Evolutionary conservation across 1,140 invertebrate species (phyloP), one percentile per base, ranked within the genome.

Genomic region (Trachymyrmex septentrionalis): DNA sequence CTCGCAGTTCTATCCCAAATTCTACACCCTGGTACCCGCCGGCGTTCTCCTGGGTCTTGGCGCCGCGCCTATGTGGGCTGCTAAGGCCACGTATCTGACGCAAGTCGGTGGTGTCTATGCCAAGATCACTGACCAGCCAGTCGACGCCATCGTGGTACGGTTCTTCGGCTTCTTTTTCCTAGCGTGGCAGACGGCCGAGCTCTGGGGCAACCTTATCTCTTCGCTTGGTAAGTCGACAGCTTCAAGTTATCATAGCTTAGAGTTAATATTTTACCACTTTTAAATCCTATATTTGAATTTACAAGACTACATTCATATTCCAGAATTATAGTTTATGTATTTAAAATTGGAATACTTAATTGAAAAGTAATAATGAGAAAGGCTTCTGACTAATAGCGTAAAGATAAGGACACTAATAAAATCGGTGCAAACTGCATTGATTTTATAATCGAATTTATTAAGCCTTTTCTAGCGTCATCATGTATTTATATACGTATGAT

Each of bases 131-230:
- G 98, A 98, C 87, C 97, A 99, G 92, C 96, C 97, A 0, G 97
- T 98, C 7, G 98, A 99, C 93, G 98, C 97, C 7, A 98, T 99
- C 87, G 98, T 99, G 76, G 98, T 99, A 57, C 95, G 98, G 90
- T 99, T 99, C 96, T 99, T 99, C 95, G 99, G 99, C 30, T 98
- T 99, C 96, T 99, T 99, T 97, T 99, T 99, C 96, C 97, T 99
- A 86, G 97, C 99, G 81, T 99, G 99, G 97, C 99, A 99, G 93
- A 98, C 98, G 0, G 98, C 99, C 80, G 98, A 99, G 95, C 96
- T 99, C 10, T 98, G 98, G 98, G 99, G 99, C 92, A 99, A 99
- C 95, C 96, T 99, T 50, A 98, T 99, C 90, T 99, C 99, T n/a
- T 99, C 98, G 72, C 96, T 98, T 90, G 98, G 97, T 98, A 94